Percentiles rank a stretch among this genome's conserved stretches.
These are phyloP conservation scores for Platalea minor DNA, from an alignment of 2,797 vertebrate species.

Conservation along the genomic window DNA sequence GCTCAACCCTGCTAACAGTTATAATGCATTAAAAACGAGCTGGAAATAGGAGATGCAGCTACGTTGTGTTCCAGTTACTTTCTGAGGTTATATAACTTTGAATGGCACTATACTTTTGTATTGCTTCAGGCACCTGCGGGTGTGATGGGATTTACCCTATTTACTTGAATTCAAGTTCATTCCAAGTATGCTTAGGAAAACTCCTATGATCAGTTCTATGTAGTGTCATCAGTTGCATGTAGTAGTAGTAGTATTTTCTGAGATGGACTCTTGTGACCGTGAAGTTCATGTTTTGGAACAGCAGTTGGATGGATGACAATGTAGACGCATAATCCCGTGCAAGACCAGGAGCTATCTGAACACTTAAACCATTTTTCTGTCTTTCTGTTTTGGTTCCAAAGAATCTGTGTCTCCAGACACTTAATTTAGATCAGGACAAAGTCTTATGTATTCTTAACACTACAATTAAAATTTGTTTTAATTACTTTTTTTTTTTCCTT, in stretches of 20 bases:
- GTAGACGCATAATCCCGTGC: not conserved
- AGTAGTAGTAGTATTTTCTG: not conserved
- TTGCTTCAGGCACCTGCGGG: fast-evolving
- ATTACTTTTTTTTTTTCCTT: not conserved
- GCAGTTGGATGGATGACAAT: not conserved
- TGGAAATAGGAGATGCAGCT: not conserved
- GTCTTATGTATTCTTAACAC: not conserved
- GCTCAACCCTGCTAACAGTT: not conserved
- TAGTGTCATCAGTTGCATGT: not conserved
- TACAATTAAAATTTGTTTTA: not conserved
- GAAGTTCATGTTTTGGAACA: not conserved
- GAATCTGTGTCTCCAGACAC: not conserved
- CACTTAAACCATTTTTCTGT: not conserved
- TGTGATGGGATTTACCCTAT: not conserved
- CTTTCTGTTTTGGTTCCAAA: not conserved
- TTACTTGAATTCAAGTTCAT: not conserved
- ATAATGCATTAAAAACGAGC: not conserved
- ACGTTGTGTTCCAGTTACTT: not conserved
- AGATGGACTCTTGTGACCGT: not conserved
- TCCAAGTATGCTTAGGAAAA: not conserved
- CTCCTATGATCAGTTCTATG: not conserved
- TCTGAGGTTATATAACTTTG: not conserved
- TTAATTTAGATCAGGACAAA: not conserved
- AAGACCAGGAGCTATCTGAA: not conserved
- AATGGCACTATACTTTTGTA: not conserved